Percentiles rank a stretch among this genome's conserved stretches.
These are phyloP conservation scores for Barnardius zonarius DNA, from an alignment of 2,113 vertebrate species.

Conservation along the genomic window DNA sequence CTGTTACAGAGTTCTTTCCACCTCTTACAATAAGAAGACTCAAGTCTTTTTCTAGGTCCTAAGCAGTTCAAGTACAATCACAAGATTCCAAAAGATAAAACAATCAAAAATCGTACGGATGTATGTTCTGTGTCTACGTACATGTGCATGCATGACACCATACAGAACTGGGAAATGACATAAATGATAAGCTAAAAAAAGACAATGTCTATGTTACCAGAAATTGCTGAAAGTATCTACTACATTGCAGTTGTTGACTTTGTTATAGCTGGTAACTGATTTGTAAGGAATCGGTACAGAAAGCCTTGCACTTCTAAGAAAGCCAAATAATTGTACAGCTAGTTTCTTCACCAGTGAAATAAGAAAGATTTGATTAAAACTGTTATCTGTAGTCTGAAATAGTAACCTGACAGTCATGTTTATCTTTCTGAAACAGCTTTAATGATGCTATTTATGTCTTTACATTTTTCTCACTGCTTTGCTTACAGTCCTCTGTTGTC, in stretches of 20 bases:
- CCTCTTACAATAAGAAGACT: background rate
- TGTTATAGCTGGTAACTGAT: background rate
- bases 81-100: background rate
- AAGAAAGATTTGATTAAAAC: constrained; percentile 3
- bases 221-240: background rate
- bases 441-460: background rate
- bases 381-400: background rate
- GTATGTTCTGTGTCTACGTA: background rate
- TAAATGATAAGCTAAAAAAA: background rate
- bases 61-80: background rate
- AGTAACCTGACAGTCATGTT: background rate
- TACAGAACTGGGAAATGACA: background rate
- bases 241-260: background rate
- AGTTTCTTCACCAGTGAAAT: background rate
- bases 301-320: background rate
- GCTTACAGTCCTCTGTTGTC: background rate
- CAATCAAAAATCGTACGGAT: background rate
- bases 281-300: background rate
- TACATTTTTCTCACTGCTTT: constrained; percentile 4
- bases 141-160: background rate
- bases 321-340: background rate
- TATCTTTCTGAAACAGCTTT: background rate
- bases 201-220: background rate
- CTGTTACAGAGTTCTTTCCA: background rate
- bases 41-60: background rate